These are phyloP conservation scores for Macrophya alboannulata DNA, from an alignment of 2,888 invertebrate genomes.

Conservation along the genomic window DNA sequence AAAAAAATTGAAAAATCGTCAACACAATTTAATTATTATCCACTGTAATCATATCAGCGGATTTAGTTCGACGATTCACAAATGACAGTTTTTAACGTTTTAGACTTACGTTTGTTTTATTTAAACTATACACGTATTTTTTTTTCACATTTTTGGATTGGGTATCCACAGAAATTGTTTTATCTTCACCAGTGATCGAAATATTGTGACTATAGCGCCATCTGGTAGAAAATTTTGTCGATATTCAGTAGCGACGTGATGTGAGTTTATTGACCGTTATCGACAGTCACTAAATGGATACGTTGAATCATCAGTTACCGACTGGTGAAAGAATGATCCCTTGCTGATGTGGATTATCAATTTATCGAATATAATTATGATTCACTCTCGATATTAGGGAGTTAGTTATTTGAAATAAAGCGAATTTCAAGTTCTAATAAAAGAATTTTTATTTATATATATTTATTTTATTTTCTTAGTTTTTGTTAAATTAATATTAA, in stretches of 20 bases:
- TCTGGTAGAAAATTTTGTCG: background rate
- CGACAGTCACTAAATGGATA: background rate
- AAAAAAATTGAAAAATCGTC: background rate
- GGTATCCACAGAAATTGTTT: conserved; percentile 10
- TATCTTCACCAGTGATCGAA: background rate
- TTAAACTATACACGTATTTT: background rate
- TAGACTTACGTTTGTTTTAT: background rate
- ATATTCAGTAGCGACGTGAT: background rate
- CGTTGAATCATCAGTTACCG: background rate
- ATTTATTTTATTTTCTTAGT: background rate
- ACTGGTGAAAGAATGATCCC: background rate
- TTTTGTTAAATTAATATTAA: conserved; percentile 41
- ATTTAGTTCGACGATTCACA: too few relatives aligned
- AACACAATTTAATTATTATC: background rate
- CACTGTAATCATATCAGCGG: background rate
- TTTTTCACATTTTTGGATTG: background rate
- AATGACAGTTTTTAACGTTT: background rate
- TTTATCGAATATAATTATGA: background rate
- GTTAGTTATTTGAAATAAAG: background rate
- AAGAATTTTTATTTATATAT: background rate
- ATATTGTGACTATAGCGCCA: conserved; percentile 17
- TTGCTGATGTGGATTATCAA: background rate
- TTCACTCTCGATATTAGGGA: background rate
- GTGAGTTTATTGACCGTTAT: conserved; percentile 6
- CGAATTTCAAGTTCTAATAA: background rate